phyloP scores from a whole-genome alignment of 2,113 vertebrate genomes.

The Zootoca vivipara region DNA sequence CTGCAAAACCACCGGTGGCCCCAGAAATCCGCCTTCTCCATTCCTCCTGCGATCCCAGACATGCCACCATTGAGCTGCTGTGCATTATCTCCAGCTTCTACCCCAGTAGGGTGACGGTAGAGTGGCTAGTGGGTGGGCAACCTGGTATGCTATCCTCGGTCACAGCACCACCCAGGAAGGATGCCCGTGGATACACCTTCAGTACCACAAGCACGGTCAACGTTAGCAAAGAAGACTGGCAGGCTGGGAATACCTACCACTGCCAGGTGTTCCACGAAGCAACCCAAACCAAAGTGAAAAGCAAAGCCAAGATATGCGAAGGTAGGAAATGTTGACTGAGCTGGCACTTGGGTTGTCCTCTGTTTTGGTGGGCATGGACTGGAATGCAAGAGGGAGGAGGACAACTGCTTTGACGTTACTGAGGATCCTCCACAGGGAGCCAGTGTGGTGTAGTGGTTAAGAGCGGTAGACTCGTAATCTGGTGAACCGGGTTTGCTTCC shows the following conservation, averaged over 20 bases:
- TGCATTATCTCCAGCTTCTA: constrained; percentile 49
- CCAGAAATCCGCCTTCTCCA: constrained; percentile 32
- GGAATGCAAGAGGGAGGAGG: neutral
- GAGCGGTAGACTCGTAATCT: too few relatives aligned
- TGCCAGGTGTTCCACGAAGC: constrained; percentile 51
- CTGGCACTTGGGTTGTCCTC: neutral
- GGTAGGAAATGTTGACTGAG: constrained; percentile 10
- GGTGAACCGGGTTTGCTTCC: too few relatives aligned
- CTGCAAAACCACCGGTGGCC: accelerated
- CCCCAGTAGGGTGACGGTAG: neutral
- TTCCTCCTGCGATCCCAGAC: constrained; percentile 41
- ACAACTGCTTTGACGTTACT: neutral
- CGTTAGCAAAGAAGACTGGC: constrained; percentile 49
- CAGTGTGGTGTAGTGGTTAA: too few relatives aligned
- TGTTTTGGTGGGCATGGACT: accelerated
- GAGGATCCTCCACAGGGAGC: too few relatives aligned
- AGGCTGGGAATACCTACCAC: constrained; percentile 35
- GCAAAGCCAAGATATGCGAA: constrained; percentile 41
- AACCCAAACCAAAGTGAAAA: accelerated
- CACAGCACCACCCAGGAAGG: accelerated
- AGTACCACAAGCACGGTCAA: constrained; percentile 48
- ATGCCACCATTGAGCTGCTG: constrained; percentile 38
- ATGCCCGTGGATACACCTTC: constrained; percentile 10
- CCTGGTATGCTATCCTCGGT: accelerated
- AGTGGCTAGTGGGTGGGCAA: constrained; percentile 46